Evolutionary conservation across 64 coral and sea anemone species (phyloP).

Genomic region (Montipora capricornis): DNA sequence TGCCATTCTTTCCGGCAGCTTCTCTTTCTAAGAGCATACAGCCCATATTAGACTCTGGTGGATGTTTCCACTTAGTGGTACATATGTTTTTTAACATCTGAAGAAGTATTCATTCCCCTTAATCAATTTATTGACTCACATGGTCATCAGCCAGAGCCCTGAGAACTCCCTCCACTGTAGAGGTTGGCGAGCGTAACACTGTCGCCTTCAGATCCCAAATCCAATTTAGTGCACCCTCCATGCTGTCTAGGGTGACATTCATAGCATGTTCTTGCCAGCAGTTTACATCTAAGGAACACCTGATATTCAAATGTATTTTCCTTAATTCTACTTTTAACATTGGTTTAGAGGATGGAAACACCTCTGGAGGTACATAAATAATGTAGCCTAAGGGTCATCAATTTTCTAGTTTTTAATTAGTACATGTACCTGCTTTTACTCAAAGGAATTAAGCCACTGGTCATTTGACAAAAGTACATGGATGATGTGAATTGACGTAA

Average conservation of each 20-base stretch:
- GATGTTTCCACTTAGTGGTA: too few relatives aligned
- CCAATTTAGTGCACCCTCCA: slow-evolving; percentile 88
- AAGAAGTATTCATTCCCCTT: background rate
- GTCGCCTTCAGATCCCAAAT: slow-evolving; percentile 73
- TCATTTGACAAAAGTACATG: too few relatives aligned
- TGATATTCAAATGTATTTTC: slow-evolving; percentile 6
- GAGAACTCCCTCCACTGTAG: slow-evolving; percentile 82
- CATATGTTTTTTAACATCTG: background rate
- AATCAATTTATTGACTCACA: slow-evolving; percentile 39
- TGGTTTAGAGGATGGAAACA: too few relatives aligned
- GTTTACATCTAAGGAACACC: slow-evolving; percentile 79
- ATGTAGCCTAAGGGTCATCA: too few relatives aligned
- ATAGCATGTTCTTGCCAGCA: slow-evolving; percentile 92
- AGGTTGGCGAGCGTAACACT: slow-evolving; percentile 69
- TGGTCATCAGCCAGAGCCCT: slow-evolving; percentile 87
- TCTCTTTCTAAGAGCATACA: too few relatives aligned
- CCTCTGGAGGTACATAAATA: too few relatives aligned
- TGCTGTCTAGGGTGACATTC: slow-evolving; percentile 89
- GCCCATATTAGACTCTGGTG: too few relatives aligned
- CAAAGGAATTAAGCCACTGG: too few relatives aligned
- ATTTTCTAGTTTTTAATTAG: too few relatives aligned
- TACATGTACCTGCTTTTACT: too few relatives aligned
- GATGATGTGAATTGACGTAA: too few relatives aligned
- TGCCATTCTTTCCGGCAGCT: too few relatives aligned
- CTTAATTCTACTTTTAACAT: background rate